These are phyloP conservation scores for Melopsittacus undulatus DNA, from an alignment of 2,797 vertebrate species.

Conservation along the genomic window DNA sequence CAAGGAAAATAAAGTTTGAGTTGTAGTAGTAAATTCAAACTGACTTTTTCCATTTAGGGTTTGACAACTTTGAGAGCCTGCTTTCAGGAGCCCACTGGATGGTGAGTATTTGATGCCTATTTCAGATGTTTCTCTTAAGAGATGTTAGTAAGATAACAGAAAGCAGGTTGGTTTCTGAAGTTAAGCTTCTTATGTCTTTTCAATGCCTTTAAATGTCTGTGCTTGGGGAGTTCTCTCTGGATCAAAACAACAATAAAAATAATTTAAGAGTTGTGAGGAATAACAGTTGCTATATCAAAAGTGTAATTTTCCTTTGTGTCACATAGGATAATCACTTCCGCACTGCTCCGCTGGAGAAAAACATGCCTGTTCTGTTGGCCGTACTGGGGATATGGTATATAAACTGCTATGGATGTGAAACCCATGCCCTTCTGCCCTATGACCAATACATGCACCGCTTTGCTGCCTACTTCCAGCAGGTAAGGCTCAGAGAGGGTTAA, in stretches of 20 bases:
- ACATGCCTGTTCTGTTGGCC: slow-evolving; percentile 88
- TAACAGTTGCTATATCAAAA: background rate
- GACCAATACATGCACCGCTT: slow-evolving; percentile 99
- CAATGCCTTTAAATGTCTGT: background rate
- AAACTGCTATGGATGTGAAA: slow-evolving; percentile 93
- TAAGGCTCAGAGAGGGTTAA: slow-evolving; percentile 32
- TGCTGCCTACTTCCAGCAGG: slow-evolving; percentile 98
- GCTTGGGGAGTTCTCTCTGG: background rate
- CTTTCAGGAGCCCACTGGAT: slow-evolving; percentile 96
- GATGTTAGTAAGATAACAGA: background rate
- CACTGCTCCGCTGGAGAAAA: slow-evolving; percentile 88
- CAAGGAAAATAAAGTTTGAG: background rate
- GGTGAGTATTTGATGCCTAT: slow-evolving; percentile 77
- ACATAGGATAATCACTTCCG: slow-evolving; percentile 92
- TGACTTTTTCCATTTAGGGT: slow-evolving; percentile 79
- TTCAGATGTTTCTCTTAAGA: background rate
- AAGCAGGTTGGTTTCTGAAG: background rate
- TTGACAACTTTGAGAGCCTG: slow-evolving; percentile 94
- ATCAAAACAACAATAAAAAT: background rate
- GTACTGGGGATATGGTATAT: slow-evolving; percentile 96
- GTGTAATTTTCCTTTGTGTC: background rate
- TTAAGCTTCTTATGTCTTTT: background rate
- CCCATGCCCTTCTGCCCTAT: slow-evolving; percentile 92
- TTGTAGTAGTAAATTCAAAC: background rate
- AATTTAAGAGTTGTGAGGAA: background rate